Percentiles rank a stretch among this genome's conserved stretches.
Conservation (phyloP, 2,797 vertebrate species). For the Kryptolebias ocellatus region DNA sequence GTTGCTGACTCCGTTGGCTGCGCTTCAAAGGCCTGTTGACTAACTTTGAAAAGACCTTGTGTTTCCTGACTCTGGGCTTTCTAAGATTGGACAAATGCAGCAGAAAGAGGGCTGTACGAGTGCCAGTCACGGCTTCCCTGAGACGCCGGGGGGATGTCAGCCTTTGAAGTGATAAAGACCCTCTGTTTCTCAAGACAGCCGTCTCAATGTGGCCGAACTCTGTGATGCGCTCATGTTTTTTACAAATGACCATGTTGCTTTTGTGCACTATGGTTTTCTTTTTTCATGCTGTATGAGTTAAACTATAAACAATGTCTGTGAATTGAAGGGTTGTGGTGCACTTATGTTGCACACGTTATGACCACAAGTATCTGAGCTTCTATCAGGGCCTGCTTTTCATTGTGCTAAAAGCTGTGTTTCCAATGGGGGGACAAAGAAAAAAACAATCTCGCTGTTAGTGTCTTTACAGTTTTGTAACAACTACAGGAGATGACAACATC, state of each 20-base stretch:
- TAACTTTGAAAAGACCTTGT: slow-evolving; percentile 82
- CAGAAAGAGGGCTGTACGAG: slow-evolving; percentile 64
- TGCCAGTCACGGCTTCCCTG: slow-evolving; percentile 72
- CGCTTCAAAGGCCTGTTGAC: slow-evolving; percentile 81
- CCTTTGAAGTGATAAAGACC: slow-evolving; percentile 80
- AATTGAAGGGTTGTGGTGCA: slow-evolving; percentile 6
- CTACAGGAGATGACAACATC: neutral
- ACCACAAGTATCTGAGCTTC: slow-evolving; percentile 29
- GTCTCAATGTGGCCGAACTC: slow-evolving; percentile 58
- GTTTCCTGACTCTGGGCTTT: slow-evolving; percentile 81
- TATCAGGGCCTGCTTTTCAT: neutral
- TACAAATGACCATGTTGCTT: slow-evolving; percentile 58
- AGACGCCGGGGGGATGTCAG: slow-evolving; percentile 69
- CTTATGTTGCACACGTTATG: neutral
- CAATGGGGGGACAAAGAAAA: neutral
- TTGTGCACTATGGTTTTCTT: slow-evolving; percentile 16
- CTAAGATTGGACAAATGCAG: slow-evolving; percentile 79
- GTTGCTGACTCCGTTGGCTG: slow-evolving; percentile 80
- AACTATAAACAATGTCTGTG: slow-evolving; percentile 34
- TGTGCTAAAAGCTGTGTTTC: neutral
- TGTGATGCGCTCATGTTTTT: slow-evolving; percentile 72
- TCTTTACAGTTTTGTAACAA: slow-evolving; percentile 1
- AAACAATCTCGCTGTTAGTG: neutral
- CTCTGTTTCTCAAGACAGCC: slow-evolving; percentile 64
- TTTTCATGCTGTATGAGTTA: slow-evolving; percentile 28